These are phyloP conservation scores for Cristatella mucedo DNA, from an alignment of 2,888 invertebrate genomes.

Conservation along the genomic window DNA sequence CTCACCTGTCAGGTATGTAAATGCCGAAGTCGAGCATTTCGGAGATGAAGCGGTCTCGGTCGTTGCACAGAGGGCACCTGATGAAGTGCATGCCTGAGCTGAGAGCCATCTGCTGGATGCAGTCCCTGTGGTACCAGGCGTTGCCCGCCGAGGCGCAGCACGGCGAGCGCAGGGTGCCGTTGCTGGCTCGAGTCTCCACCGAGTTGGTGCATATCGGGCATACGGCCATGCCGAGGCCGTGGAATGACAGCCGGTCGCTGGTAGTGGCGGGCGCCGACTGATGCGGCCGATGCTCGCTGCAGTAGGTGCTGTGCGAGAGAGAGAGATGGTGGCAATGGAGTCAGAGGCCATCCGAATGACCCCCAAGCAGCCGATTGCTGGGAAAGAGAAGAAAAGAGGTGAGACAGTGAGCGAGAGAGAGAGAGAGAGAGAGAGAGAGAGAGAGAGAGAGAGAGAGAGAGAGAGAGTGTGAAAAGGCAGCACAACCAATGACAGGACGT, in stretches of 20 bases:
- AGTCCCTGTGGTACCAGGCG: constrained; percentile 58
- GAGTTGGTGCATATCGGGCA: constrained; percentile 57
- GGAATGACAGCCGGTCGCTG: constrained; percentile 30
- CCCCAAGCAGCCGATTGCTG: too few species aligned
- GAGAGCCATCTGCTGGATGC: constrained; percentile 45
- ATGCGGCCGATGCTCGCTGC: too few species aligned
- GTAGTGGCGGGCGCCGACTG: constrained; percentile 41
- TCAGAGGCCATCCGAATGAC: too few species aligned
- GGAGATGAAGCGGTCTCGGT: constrained; percentile 48
- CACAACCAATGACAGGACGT: too few species aligned
- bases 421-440: too few species aligned
- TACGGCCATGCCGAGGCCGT: constrained; percentile 22
- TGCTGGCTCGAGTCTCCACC: constrained; percentile 40
- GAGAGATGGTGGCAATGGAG: too few species aligned
- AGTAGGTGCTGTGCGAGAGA: too few species aligned
- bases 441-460: too few species aligned
- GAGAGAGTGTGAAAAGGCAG: too few species aligned
- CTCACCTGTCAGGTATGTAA: constrained; percentile 61
- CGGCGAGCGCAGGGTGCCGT: constrained; percentile 50
- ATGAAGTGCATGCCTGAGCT: constrained; percentile 60
- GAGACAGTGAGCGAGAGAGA: too few species aligned
- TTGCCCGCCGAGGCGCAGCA: constrained; percentile 66
- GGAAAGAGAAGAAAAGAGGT: too few species aligned
- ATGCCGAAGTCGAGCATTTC: constrained; percentile 53
- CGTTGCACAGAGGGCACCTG: constrained; percentile 65